Base-by-base conservation (phyloP, 2,888 invertebrate genomes). In the Invenusta paracnida region DNA sequence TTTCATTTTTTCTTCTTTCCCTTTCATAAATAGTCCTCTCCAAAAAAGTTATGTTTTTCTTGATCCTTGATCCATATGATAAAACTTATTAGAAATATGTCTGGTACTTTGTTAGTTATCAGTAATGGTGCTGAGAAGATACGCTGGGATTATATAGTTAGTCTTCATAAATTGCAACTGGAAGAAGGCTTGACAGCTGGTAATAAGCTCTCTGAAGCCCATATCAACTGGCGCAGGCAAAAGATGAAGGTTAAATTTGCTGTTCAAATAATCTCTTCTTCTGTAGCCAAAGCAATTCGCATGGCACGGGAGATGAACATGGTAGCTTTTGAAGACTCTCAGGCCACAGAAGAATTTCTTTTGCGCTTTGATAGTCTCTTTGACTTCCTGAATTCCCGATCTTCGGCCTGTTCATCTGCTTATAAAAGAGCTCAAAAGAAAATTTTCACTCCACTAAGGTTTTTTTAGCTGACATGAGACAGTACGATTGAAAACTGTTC, bases 241-340 rank as follows among this genome's bases (percentile, higher is more conserved):
- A 88, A 87, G 29, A 88, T 88, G 88, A 88, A 87, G 28, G 88
- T 87, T 5, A 87, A 87, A 31, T 83, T 88, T 0, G 88, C 88
- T 29, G 85, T 87, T 23, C 88, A 88, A 81, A 79, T 84, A 17
- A 67, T 88, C 1, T 88, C 88, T 87, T 23, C 31, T 23, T 86
- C 85, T 29, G 86, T 87, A 23, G 88, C 88, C 30, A 86, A 87
- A 82, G 86, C 86, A 11, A 23, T 88, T n/a, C 25, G 81, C 27
- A 83, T 87, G 23, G 85, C 73, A 27, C 23, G 66, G n/a, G 29
- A 23, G n/a, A 1, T 30, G 2, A 66, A 27, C 23, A 25, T n/a
- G 25, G 31, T 30, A 1, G 28, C 29, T 23, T 66, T 29, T 17
- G 13, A 66, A 29, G n/a, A 30, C 0, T 31, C 29, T n/a, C n/a